These are phyloP conservation scores for Drosophila kepulauana DNA, from an alignment of 1,140 invertebrate species.

Conservation along the genomic window DNA sequence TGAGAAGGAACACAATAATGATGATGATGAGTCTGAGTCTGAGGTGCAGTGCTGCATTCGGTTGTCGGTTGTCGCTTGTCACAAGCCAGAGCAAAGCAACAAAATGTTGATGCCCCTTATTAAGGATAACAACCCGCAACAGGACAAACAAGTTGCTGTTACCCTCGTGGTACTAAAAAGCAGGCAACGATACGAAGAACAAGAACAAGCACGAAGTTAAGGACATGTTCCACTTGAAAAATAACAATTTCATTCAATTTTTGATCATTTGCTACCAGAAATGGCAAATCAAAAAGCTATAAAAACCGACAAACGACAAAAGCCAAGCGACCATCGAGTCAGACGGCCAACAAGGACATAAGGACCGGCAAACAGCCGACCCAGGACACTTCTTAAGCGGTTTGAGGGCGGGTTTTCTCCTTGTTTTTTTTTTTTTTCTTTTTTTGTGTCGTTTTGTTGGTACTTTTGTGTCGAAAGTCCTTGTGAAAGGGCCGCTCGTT, in stretches of 20 bases:
- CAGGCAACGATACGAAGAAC: conserved; percentile 21
- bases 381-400: conserved; percentile 62
- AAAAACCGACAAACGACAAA: conserved; percentile 74
- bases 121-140: conserved; percentile 80
- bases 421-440: conserved; percentile 30
- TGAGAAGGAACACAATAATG: not conserved
- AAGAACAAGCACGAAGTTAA: not conserved
- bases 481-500: conserved; percentile 55
- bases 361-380: conserved; percentile 27
- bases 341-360: conserved; percentile 28
- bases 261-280: conserved; percentile 83
- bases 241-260: conserved; percentile 84
- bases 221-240: conserved; percentile 83
- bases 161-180: conserved; percentile 46
- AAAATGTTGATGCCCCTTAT: conserved; percentile 62
- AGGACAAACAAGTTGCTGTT: conserved; percentile 51
- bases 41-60: conserved; percentile 30
- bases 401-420: conserved; percentile 61
- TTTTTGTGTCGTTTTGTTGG: not conserved
- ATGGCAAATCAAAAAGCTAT: conserved; percentile 83
- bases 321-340: conserved; percentile 18
- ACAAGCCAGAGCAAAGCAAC: too few species aligned
- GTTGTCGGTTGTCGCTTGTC: not conserved
- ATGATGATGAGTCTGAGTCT: conserved; percentile 10
- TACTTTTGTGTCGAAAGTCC: conserved; percentile 23